Percentiles rank a stretch among this genome's conserved stretches.
phyloP scores from a whole-genome alignment of 2,113 vertebrate genomes.

The Etia nguti region DNA sequence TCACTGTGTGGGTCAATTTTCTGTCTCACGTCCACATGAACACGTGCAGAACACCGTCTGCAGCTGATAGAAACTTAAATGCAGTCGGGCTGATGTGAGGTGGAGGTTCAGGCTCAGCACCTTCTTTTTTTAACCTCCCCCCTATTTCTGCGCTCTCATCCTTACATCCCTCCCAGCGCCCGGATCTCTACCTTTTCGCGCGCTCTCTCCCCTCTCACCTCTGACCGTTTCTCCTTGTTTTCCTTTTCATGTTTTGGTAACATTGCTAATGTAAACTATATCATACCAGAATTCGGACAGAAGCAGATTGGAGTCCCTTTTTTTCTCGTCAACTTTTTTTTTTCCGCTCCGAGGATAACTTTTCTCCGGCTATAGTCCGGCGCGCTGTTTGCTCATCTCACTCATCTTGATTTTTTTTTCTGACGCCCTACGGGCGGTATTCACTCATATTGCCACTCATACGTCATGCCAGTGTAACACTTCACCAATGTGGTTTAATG shows the following conservation, averaged over 20 bases:
- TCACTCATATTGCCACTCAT: not conserved
- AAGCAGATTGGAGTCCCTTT: not conserved
- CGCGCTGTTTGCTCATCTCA: not conserved
- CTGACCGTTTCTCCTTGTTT: not conserved
- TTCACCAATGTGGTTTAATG: constrained; percentile 29
- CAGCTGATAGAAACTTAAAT: constrained; percentile 63
- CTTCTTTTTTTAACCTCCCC: not conserved
- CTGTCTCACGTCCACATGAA: constrained; percentile 49
- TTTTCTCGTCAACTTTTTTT: constrained; percentile 43
- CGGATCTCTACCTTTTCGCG: constrained; percentile 20
- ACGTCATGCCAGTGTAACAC: constrained; percentile 19
- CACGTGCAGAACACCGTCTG: constrained; percentile 48
- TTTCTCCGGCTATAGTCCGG: constrained; percentile 23
- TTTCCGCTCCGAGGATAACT: constrained; percentile 45
- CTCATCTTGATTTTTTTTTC: not conserved
- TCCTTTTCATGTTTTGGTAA: not conserved
- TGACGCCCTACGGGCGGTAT: not conserved
- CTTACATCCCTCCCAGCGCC: constrained; percentile 29
- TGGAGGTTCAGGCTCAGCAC: constrained; percentile 46
- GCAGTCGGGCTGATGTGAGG: constrained; percentile 46
- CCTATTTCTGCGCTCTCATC: not conserved
- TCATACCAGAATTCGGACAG: not conserved
- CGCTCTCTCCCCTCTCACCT: constrained; percentile 9
- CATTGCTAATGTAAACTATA: constrained; percentile 4
- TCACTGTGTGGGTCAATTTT: constrained; percentile 62